Base-by-base conservation (phyloP, 2,888 invertebrate species). In the Heliconius aoede region DNA sequence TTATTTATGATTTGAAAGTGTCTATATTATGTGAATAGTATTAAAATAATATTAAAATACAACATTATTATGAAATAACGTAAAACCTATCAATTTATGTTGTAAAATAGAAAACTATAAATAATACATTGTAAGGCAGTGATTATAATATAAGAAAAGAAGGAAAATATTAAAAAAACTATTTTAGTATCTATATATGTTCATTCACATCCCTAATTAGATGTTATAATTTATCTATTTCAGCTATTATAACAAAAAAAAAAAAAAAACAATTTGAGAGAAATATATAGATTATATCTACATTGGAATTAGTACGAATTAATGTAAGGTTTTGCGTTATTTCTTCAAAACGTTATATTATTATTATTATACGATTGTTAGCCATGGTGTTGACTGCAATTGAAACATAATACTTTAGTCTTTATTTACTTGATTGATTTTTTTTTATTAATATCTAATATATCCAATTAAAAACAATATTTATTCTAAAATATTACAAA, bases 1-100 rank as follows among this genome's bases (percentile, higher is more conserved):
- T 92, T 90, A 89, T 92, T 88, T 87, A 86, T 89, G 86, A 86
- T 89, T 88, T 86, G 89, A 90, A 72, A 60, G 60, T 73, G 55
- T 73, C 46, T 76, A 28, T 51, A 28, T 51, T 51, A 51, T 51
- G 5, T 64, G 32, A 11, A n/a, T 64, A 64, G 9, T 30, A 8
- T 21, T n/a, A 55, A 55, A 55, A 36, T 24, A 64, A 32, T 64
- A 64, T 13, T 36, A 32, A 24, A n/a, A 36, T 36, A 64, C n/a
- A 64, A 32, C 32, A 36, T 15, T 2, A 24, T 65, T 65, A 65
- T 65, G 24, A 36, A 65, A 36, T 65, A 65, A 65, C 65, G 24
- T 36, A 36, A 40, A 36, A 36, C 24, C 32, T 64, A n/a, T 64
- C 24, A 7, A 40, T 24, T 40, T 24, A 8, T n/a, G 15, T 65